A percentile compares a stretch with the other conserved stretches of the same genome.
Evolutionary conservation across 2,113 vertebrate genomes (phyloP).

Genomic region (Crocuta crocuta): DNA sequence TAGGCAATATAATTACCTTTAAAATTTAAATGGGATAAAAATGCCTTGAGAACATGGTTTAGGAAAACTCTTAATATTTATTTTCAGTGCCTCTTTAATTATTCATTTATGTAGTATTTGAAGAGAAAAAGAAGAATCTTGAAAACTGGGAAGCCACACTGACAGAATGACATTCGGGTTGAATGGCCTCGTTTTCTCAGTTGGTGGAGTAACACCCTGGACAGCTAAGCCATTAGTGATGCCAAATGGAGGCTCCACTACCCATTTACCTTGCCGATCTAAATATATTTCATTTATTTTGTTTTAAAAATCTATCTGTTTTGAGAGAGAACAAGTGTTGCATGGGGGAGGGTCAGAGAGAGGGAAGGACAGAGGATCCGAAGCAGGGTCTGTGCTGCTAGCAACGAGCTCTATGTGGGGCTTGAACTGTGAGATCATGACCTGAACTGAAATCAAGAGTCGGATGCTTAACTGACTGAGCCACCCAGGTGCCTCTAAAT

Average conservation of each 20-base stretch:
- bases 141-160: not conserved
- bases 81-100: slow-evolving; percentile 66
- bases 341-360: too few species aligned
- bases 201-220: slow-evolving; percentile 49
- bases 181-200: not conserved
- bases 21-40: slow-evolving; percentile 74
- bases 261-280: slow-evolving; percentile 60
- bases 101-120: slow-evolving; percentile 64
- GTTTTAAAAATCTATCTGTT: too few species aligned
- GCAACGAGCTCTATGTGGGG: too few species aligned
- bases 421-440: too few species aligned
- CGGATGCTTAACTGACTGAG: too few species aligned
- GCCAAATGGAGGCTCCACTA: not conserved
- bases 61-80: slow-evolving; percentile 57
- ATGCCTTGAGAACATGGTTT: slow-evolving; percentile 11
- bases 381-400: too few species aligned
- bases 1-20: slow-evolving; percentile 74
- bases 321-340: too few species aligned
- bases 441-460: too few species aligned
- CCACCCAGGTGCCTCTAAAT: slow-evolving; percentile 44
- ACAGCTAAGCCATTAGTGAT: not conserved
- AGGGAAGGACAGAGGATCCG: too few species aligned
- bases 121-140: slow-evolving; percentile 25
- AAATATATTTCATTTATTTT: slow-evolving; percentile 60
- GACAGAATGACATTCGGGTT: slow-evolving; percentile 39